Conservation (phyloP, 2,888 invertebrate species). For the Catotricha subobsoleta region DNA sequence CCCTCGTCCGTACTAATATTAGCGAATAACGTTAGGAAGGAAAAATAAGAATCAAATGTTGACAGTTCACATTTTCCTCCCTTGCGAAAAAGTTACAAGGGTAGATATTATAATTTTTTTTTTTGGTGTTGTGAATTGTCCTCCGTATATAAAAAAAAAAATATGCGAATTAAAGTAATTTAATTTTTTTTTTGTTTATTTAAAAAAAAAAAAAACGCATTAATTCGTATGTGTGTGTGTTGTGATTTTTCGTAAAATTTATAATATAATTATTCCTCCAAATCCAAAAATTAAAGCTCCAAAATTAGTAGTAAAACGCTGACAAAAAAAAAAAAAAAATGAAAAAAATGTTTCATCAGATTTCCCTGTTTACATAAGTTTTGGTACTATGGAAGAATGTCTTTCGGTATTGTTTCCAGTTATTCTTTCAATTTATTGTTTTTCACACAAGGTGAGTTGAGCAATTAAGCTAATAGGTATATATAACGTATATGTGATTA, state of each 20-base stretch:
- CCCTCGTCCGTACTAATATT: too few relatives aligned
- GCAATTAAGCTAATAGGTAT: neutral
- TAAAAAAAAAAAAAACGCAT: neutral
- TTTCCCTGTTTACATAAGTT: conserved; percentile 4
- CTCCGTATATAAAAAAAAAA: too few relatives aligned
- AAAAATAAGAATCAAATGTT: too few relatives aligned
- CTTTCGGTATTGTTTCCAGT: conserved; percentile 29
- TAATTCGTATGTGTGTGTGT: neutral
- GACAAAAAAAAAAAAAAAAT: neutral
- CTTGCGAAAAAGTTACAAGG: too few relatives aligned
- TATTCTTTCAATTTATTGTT: conserved; percentile 31
- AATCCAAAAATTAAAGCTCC: neutral
- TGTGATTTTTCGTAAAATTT: neutral
- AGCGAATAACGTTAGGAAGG: too few relatives aligned
- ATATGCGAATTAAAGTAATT: neutral
- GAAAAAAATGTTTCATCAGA: neutral
- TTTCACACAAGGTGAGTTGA: conserved; percentile 28
- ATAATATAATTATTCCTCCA: neutral
- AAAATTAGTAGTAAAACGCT: neutral
- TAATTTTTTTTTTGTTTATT: neutral
- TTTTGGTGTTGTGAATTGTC: too few relatives aligned
- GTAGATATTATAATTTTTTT: too few relatives aligned
- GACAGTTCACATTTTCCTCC: too few relatives aligned
- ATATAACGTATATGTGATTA: neutral
- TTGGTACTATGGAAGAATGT: conserved; percentile 29